Conservation (phyloP, 2,113 vertebrate genomes). For the Leucoraja erinaceus region DNA sequence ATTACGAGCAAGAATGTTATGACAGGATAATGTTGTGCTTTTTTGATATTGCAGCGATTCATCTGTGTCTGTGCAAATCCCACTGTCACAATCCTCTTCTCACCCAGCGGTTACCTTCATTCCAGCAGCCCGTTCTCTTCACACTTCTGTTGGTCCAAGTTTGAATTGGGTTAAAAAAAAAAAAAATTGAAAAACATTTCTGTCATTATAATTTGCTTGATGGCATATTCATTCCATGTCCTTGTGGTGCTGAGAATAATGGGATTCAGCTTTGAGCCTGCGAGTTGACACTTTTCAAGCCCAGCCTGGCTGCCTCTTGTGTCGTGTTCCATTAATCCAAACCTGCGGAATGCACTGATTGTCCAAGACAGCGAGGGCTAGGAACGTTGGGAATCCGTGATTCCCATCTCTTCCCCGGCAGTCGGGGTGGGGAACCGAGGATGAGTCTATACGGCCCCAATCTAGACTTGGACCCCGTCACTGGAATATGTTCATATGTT, state of each 20-base stretch:
- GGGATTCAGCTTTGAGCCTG: neutral
- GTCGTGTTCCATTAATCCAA: neutral
- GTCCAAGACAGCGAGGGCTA: too few relatives aligned
- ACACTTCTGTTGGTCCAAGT: neutral
- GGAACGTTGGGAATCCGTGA: too few relatives aligned
- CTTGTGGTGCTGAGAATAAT: constrained; percentile 28
- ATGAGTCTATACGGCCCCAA: too few relatives aligned
- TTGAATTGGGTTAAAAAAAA: neutral
- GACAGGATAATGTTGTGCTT: constrained; percentile 17
- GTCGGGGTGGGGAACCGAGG: too few relatives aligned
- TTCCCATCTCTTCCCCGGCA: too few relatives aligned
- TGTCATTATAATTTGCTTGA: constrained; percentile 3
- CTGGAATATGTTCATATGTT: too few relatives aligned
- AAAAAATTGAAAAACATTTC: neutral
- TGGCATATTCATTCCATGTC: constrained; percentile 1
- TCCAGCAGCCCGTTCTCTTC: neutral
- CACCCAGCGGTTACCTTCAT: neutral
- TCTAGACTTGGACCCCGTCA: too few relatives aligned
- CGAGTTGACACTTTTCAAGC: neutral
- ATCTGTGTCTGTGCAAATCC: neutral
- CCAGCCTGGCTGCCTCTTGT: neutral
- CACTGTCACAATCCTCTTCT: neutral
- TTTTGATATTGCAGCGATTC: neutral
- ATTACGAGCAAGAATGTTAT: neutral
- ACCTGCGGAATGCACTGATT: neutral